A percentile compares a stretch with the other conserved stretches of the same genome.
Conservation (phyloP, 1,140 invertebrate genomes). For the Ceratoteleas bidentatus region DNA sequence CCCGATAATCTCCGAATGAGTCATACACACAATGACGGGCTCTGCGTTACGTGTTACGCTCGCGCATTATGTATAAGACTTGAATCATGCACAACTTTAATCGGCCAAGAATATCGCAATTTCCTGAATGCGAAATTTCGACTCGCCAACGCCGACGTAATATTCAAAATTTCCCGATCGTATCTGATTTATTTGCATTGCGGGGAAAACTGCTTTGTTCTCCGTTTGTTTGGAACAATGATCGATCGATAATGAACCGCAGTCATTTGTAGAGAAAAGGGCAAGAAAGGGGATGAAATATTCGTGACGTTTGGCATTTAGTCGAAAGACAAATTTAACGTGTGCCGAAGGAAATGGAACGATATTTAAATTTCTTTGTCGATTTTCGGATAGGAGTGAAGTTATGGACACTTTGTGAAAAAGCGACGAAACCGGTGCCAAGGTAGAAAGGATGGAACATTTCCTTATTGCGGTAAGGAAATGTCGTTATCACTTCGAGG, state of each 20-base stretch:
- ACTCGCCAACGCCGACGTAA: constrained; percentile 42
- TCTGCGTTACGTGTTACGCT: constrained; percentile 60
- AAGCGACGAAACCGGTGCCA: no score
- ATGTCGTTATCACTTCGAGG: no score
- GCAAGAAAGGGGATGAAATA: not conserved
- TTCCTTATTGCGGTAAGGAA: no score
- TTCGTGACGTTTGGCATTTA: no score
- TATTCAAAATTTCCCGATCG: constrained; percentile 58
- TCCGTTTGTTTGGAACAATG: constrained; percentile 7
- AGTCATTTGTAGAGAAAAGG: not conserved
- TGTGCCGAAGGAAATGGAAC: no score
- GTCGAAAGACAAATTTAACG: no score
- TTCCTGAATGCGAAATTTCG: constrained; percentile 66
- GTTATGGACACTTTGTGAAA: no score
- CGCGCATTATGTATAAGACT: constrained; percentile 59
- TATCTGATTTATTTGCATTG: constrained; percentile 55
- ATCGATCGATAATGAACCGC: constrained; percentile 11
- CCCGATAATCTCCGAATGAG: constrained; percentile 63
- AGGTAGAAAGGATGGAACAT: no score
- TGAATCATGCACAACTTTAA: constrained; percentile 64
- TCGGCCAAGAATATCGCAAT: constrained; percentile 64
- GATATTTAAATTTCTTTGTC: no score
- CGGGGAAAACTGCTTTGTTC: constrained; percentile 28
- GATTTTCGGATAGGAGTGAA: no score
- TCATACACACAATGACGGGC: constrained; percentile 55